Base-by-base conservation (phyloP, 2,797 vertebrate species). In the Iguana delicatissima region DNA sequence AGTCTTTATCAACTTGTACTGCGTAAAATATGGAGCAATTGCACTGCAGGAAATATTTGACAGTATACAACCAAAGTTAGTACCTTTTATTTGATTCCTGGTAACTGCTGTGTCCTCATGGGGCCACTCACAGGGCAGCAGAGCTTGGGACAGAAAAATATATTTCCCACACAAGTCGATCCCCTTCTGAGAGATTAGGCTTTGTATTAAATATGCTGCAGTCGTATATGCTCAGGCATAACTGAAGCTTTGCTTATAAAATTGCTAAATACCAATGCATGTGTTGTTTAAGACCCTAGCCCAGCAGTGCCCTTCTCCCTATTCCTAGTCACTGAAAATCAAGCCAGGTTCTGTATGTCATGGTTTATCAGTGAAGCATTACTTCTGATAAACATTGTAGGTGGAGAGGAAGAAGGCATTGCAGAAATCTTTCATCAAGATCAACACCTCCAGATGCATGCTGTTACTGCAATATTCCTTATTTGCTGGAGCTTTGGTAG, bases 41-140 rank as follows among this genome's bases (percentile, higher is more conserved):
- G 99, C 98, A 52, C 97, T 99, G 85, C 99, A 99, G 95, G 99
- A 99, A 97, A 98, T 99, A 94, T 99, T 99, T 96, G 99, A 99
- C 97, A 98, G 97, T 95, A 99, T 99, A 95, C 99, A 99, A 92
- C 98, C 99, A 94, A 99, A 99, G 99, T 99, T 96, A 98, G 98
- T 98, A 89, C 89, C 38, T 79, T 86, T 91, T 77, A 38, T 73
- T 57, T 79, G 67, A 22, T 80, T 90, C 69, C 24, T n/a, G 42
- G 18, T 50, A 59, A 59, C 29, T 52, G 8, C 74, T 89, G 22
- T 52, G 55, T 79, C 67, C 32, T 85, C 35, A 22, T 69, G 14
- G 32, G n/a, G 9, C 10, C 29, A 13, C 18, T 74, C 20, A 22
- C 57, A 29, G 83, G 80, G 38, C 29, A 62, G 64, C 42, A 16